Conservation (phyloP, 2,888 invertebrate genomes). For the Pachliopta kotzebuea region DNA sequence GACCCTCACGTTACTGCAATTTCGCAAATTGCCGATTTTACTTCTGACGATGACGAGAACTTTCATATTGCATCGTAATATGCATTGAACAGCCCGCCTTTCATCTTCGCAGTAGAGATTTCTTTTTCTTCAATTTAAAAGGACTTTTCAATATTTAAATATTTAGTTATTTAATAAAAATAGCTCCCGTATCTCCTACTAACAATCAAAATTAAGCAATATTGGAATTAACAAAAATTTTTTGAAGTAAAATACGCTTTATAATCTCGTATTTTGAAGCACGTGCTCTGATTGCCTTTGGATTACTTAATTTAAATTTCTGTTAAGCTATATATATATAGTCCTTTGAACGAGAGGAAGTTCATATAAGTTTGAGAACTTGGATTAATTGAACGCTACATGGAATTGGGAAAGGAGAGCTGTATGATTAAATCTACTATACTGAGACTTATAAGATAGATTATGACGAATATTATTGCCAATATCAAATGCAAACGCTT, state of each 20-base stretch:
- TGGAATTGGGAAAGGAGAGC: constrained; percentile 10
- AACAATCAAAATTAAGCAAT: no score
- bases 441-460: constrained; percentile 1
- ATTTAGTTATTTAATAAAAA: background rate
- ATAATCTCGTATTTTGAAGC: background rate
- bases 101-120: constrained; percentile 48
- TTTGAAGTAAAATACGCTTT: no score
- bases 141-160: background rate
- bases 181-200: background rate
- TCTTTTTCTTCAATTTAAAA: constrained; percentile 38
- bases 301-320: constrained; percentile 24
- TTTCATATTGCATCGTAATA: constrained; percentile 67
- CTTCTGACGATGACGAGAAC: constrained; percentile 63
- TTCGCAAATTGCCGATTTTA: constrained; percentile 72
- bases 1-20: constrained; percentile 68
- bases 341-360: constrained; percentile 12
- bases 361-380: constrained; percentile 28
- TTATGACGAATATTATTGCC: background rate
- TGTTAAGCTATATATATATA: constrained; percentile 4
- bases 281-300: background rate
- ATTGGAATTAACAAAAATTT: no score
- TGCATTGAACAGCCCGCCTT: constrained; percentile 45
- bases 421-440: constrained; percentile 16
- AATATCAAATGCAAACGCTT: background rate
- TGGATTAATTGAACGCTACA: constrained; percentile 25